These are phyloP conservation scores for Pseudochromis fuscus DNA, from an alignment of 2,797 vertebrate species.

Conservation along the genomic window DNA sequence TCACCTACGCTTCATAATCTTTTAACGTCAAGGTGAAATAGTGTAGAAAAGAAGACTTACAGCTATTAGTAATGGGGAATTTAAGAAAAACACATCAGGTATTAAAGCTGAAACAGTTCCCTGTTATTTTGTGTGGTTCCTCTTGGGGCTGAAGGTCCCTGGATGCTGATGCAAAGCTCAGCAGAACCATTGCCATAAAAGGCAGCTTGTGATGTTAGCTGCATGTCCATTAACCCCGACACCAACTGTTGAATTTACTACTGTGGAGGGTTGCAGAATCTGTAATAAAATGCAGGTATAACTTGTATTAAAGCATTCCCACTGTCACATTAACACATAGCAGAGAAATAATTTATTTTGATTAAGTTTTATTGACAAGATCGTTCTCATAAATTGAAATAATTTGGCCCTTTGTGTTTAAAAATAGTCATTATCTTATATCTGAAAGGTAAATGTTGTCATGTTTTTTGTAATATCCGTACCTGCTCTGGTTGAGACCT, in stretches of 20 bases:
- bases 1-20: too few relatives aligned
- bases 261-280: constrained; percentile 5
- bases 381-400: background rate
- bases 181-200: constrained; percentile 83
- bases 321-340: too few relatives aligned
- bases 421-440: background rate
- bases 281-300: background rate
- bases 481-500: background rate
- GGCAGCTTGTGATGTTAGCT: constrained; percentile 72
- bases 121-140: constrained; percentile 41
- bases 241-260: constrained; percentile 40
- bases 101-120: constrained; percentile 10
- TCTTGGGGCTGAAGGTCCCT: constrained; percentile 54
- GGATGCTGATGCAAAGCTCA: constrained; percentile 65
- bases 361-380: background rate
- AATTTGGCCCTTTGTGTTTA: too few relatives aligned
- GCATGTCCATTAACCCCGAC: constrained; percentile 45
- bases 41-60: background rate
- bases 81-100: background rate
- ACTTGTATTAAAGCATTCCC: too few relatives aligned
- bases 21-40: background rate
- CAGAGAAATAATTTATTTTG: background rate
- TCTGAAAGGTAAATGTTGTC: background rate
- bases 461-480: background rate
- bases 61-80: background rate